phyloP scores from a whole-genome alignment of 1,140 invertebrate species.

The Aphaenogaster rudis region DNA sequence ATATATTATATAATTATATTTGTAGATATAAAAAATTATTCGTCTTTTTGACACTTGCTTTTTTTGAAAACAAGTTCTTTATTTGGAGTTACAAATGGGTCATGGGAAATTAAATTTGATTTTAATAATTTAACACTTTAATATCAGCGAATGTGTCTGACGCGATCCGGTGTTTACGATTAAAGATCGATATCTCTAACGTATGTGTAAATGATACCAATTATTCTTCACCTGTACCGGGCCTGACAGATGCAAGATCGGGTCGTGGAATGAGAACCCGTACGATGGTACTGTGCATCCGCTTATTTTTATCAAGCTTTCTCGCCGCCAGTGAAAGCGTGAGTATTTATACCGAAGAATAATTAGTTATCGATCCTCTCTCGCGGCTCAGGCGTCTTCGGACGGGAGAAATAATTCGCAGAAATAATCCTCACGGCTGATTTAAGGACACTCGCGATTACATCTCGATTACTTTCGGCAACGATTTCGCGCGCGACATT shows the following conservation, averaged over 20 bases:
- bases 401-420: constrained; percentile 28
- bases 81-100: no score
- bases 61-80: neutral
- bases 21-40: neutral
- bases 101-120: neutral
- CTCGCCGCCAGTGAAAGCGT: constrained; percentile 52
- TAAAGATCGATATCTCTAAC: constrained; percentile 1
- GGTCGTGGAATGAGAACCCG: constrained; percentile 40
- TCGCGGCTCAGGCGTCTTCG: neutral
- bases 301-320: constrained; percentile 57
- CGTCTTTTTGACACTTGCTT: neutral
- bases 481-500: constrained; percentile 26
- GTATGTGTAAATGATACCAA: neutral
- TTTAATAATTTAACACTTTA: neutral
- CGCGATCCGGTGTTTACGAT: neutral
- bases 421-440: constrained; percentile 10
- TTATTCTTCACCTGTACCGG: neutral
- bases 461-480: constrained; percentile 11
- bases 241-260: neutral
- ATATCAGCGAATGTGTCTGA: neutral
- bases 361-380: constrained; percentile 54
- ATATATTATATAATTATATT: neutral
- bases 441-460: constrained; percentile 34
- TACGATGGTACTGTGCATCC: neutral
- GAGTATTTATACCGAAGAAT: constrained; percentile 52